Base-by-base conservation (phyloP, 2,113 vertebrate species). In the Aegithalos caudatus region DNA sequence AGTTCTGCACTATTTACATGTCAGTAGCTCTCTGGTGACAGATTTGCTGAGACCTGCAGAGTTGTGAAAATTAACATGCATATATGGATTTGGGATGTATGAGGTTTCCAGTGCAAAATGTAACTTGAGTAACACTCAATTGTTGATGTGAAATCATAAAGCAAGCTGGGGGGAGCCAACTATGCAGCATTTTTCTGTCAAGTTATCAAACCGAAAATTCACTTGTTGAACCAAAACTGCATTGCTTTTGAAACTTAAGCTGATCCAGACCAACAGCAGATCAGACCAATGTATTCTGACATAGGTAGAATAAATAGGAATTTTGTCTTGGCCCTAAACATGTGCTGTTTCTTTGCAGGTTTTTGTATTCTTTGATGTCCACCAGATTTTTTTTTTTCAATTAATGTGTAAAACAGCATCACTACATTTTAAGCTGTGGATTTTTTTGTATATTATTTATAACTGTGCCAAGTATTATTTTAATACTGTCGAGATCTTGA, bases 391-490 rank as follows among this genome's bases (percentile, higher is more conserved):
- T 64, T 64, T 97, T 92, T 97, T 97, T 97, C 77, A 92, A 91
- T 94, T 97, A 96, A 94, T 96, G 95, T 95, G 67, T 97, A 97
- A 97, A 97, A 96, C 89, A 88, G 70, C 95, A 97, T 97, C 97
- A 96, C 96, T 97, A 88, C 96, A 97, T 97, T 97, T 97, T 98
- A 98, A 97, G 96, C 97, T 97, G 97, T 97, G 95, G 87, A 85
- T 97, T 96, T 97, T 98, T 98, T 98, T 98, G 82, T 98, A 97
- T 97, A 97, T 97, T 98, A 98, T 98, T 98, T 98, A 98, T 98
- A 98, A 98, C 96, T 98, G 98, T 98, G 98, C 98, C 98, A 98
- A 98, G 97, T 98, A 98, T 98, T 98, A 98, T 98, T 98, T 98
- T 98, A 98, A 98, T 98, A 98, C 98, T 95, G 97, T 98, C 51